A percentile compares a stretch with the other conserved stretches of the same genome.
Conservation (phyloP, 1,140 invertebrate species). For the Cyrtorhinus lividipennis region DNA sequence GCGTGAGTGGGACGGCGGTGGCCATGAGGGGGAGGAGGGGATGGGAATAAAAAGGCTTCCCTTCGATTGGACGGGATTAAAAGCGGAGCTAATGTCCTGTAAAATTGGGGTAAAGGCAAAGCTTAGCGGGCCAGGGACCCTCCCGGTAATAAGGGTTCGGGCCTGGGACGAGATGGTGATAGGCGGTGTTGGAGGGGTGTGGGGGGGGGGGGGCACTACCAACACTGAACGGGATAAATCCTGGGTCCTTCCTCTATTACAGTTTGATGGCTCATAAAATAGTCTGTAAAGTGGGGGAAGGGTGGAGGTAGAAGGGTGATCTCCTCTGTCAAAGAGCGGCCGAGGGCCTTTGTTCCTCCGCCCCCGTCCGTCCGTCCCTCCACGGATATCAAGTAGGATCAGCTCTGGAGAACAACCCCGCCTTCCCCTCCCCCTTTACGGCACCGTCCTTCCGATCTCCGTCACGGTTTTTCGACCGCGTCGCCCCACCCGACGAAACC, state of each 20-base stretch:
- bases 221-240: not conserved
- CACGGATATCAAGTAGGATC: no score
- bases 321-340: not conserved
- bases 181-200: not conserved
- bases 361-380: not conserved
- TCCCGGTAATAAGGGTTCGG: not conserved
- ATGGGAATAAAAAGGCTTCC: not conserved
- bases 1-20: no score
- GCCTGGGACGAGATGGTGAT: no score
- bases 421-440: no score
- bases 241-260: not conserved
- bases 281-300: not conserved
- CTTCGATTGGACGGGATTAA: not conserved
- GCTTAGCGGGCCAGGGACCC: no score
- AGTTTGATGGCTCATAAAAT: not conserved
- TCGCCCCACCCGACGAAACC: not conserved
- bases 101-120: not conserved
- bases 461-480: no score
- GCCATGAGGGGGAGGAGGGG: not conserved
- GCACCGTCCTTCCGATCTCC: no score
- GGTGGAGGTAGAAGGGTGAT: not conserved
- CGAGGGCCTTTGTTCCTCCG: not conserved
- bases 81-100: not conserved
- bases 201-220: not conserved
- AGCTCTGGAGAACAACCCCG: no score